Evolutionary conservation across 2,888 invertebrate species (phyloP), one percentile per base, ranked within the genome.

Genomic region (Magallana nippona): DNA sequence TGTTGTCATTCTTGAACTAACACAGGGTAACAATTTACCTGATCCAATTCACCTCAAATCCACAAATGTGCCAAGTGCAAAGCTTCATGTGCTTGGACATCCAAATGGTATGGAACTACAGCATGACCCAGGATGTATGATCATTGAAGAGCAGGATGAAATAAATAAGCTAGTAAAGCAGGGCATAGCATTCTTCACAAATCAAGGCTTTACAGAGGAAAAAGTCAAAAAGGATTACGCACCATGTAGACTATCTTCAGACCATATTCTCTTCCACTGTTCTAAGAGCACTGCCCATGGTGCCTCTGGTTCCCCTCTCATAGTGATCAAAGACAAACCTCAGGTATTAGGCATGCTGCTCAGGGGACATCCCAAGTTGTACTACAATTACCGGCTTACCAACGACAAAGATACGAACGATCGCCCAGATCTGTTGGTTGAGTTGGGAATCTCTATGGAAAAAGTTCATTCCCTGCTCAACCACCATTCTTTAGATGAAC

Each of bases 381-480:
- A 60, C 22, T 82, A 82, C 27, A 82, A 82, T 11, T 22, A 22
- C 15, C 5, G 17, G 10, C 10, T 13, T 10, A 32, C 17, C 1
- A 44, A 60, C 5, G n/a, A 55, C 17, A 19, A 82, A 56, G 82
- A 82, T 1, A 44, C 44, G 8, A 44, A 44, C 0, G 44, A 44
- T 44, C 32, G 10, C 2, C 19, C 32, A 17, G 27, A 82, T 2
- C 22, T 63, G 22, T 56, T 82, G 55, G 56, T 82, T 13, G 82
- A 82, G 22, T 44, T 11, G 11, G 82, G 82, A 55, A 82, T 82
- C 8, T 22, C 71, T 15, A 82, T 82, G 82, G 27, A 32, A 82
- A 63, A 80, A 57, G 58, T 80, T 32, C 22, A 32, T 1, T 71
- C 71, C 71, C 71, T 71, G 27, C 27, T 71, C 0, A 13, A 32